phyloP scores from a whole-genome alignment of 2,797 vertebrate genomes.

The Gallinago nigripennis region DNA sequence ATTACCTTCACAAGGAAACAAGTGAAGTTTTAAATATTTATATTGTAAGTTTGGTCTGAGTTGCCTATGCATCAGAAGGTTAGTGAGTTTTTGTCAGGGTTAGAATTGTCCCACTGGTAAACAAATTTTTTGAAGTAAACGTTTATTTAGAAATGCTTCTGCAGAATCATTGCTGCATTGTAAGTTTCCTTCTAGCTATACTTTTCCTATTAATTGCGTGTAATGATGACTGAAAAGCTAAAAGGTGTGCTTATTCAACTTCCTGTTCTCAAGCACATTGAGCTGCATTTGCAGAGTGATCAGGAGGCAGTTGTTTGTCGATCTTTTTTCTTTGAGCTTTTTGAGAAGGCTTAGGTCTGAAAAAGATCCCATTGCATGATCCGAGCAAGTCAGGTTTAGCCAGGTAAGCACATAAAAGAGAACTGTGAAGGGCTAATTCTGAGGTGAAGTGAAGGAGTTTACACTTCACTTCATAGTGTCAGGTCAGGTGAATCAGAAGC shows the following conservation, averaged over 20 bases:
- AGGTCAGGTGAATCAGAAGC: slow-evolving; percentile 26
- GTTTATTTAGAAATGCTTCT: not conserved
- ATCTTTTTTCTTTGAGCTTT: not conserved
- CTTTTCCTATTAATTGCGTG: not conserved
- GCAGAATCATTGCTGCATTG: not conserved
- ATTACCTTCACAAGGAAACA: not conserved
- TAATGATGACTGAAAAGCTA: not conserved
- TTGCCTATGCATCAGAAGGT: not conserved
- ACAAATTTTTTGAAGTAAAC: not conserved
- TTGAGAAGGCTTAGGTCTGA: not conserved
- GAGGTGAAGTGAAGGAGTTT: slow-evolving; percentile 51
- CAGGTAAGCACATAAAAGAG: slow-evolving; percentile 36
- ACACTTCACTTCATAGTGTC: not conserved
- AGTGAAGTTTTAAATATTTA: slow-evolving; percentile 10
- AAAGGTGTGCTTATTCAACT: not conserved
- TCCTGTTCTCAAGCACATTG: not conserved
- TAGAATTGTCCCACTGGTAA: not conserved
- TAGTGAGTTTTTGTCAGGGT: not conserved
- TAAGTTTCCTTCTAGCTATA: not conserved
- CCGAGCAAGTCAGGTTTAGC: slow-evolving; percentile 5
- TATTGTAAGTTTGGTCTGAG: not conserved
- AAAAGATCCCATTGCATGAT: not conserved
- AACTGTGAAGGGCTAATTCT: slow-evolving; percentile 19
- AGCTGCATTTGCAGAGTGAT: not conserved
- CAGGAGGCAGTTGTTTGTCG: not conserved